phyloP scores from a whole-genome alignment of 2,113 vertebrate species.

The Oxyura jamaicensis region DNA sequence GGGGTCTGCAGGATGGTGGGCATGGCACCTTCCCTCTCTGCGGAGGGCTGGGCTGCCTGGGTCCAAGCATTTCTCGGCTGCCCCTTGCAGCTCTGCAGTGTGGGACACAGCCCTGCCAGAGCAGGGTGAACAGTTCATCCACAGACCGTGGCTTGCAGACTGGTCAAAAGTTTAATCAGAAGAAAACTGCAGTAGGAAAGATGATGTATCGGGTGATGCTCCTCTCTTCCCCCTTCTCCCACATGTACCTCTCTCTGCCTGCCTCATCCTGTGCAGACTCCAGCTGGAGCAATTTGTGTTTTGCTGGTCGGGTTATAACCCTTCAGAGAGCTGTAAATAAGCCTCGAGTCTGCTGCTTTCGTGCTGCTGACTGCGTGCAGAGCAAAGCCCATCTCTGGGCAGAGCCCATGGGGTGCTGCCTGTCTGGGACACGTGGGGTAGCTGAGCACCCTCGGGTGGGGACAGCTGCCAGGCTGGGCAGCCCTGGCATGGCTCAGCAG shows the following conservation, averaged over 20 bases:
- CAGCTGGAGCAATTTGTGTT: neutral
- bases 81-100: fast-evolving
- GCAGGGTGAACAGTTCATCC: neutral
- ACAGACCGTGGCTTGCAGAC: neutral
- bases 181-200: neutral
- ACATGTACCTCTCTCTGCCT: neutral
- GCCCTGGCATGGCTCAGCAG: neutral
- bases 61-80: neutral
- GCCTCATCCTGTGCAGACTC: neutral
- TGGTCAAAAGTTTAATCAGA: neutral
- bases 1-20: neutral
- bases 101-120: neutral
- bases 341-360: neutral
- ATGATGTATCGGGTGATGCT: neutral
- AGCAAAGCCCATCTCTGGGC: neutral
- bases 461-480: neutral
- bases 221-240: neutral
- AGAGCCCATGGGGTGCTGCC: neutral
- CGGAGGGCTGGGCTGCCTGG: neutral
- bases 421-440: fast-evolving
- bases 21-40: neutral
- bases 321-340: neutral
- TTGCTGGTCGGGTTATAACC: neutral
- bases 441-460: neutral
- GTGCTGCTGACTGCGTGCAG: neutral